These are phyloP conservation scores for Thaleichthys pacificus DNA, from an alignment of 2,797 vertebrate species.

Conservation along the genomic window DNA sequence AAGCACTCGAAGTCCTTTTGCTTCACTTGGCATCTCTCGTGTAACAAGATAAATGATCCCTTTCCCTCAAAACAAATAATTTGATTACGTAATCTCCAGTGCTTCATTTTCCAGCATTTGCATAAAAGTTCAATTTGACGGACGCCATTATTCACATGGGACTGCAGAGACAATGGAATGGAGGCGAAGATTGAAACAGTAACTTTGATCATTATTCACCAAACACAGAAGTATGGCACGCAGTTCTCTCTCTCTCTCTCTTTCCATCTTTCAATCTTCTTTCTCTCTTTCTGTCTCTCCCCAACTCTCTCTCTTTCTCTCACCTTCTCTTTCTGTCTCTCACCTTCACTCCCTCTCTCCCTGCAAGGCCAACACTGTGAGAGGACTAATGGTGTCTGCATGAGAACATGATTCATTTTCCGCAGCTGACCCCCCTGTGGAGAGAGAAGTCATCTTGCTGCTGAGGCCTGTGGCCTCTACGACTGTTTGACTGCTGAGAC, in stretches of 20 bases:
- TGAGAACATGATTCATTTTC: not conserved
- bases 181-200: not conserved
- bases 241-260: not conserved
- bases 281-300: too few species aligned
- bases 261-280: not conserved
- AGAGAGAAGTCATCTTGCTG: not conserved
- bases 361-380: not conserved
- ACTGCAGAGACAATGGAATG: too few species aligned
- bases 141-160: too few species aligned
- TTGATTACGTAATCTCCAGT: too few species aligned
- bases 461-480: not conserved
- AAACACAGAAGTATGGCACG: not conserved
- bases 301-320: not conserved
- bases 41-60: too few species aligned
- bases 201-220: not conserved
- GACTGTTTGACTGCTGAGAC: not conserved
- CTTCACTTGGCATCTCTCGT: too few species aligned
- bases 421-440: not conserved
- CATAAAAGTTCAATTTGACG: too few species aligned
- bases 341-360: not conserved
- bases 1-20: too few species aligned
- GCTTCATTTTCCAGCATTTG: too few species aligned
- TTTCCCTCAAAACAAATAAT: too few species aligned
- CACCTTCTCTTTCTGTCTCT: not conserved
- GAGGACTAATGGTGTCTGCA: not conserved